Evolutionary conservation across 2,797 vertebrate species (phyloP).

Genomic region (Fratercula arctica): DNA sequence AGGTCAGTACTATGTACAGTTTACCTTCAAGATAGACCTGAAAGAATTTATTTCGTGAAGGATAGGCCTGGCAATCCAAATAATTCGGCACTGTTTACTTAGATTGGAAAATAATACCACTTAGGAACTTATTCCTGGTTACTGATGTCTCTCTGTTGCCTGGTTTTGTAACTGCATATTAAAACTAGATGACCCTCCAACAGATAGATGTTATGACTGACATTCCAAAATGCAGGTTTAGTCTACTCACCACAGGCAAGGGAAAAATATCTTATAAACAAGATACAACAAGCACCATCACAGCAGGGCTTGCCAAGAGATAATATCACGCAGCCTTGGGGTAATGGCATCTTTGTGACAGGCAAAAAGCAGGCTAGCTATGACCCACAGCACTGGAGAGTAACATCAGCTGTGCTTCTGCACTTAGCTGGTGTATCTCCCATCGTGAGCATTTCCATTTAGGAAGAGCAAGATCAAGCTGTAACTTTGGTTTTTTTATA

Average conservation of each 20-base stretch:
- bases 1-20: background rate
- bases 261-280: background rate
- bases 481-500: background rate
- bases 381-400: background rate
- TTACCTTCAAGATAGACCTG: background rate
- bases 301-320: background rate
- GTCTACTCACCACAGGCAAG: background rate
- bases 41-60: background rate
- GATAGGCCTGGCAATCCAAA: background rate
- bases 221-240: background rate
- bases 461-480: background rate
- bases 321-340: background rate
- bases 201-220: background rate
- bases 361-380: background rate
- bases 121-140: background rate
- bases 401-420: background rate
- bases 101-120: background rate
- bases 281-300: background rate
- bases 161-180: background rate
- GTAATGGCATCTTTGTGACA: background rate
- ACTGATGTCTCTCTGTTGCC: background rate
- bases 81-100: background rate
- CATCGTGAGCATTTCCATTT: accelerated
- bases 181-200: background rate
- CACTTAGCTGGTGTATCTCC: background rate